phyloP scores from a whole-genome alignment of 2,797 vertebrate genomes.

The Sylvilagus floridanus region DNA sequence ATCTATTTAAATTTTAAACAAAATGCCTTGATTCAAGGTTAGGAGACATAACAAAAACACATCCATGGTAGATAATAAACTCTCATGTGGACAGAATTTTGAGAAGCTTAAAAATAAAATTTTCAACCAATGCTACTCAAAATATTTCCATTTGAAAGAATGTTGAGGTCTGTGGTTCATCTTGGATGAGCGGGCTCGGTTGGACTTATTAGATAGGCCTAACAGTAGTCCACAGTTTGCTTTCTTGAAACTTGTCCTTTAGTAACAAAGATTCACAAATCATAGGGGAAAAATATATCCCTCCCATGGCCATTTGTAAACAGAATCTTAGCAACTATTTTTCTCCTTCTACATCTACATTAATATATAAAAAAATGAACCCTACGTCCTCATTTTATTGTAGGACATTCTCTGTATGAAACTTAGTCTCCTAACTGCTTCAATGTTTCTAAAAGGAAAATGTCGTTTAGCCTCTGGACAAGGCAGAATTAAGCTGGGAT shows the following conservation, averaged over 20 bases:
- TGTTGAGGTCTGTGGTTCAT: neutral
- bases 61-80: neutral
- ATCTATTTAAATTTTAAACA: conserved; percentile 55
- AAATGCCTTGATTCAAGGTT: conserved; percentile 38
- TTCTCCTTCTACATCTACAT: neutral
- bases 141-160: conserved; percentile 1
- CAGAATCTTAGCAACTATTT: conserved; percentile 5
- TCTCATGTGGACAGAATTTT: neutral
- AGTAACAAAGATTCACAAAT: neutral
- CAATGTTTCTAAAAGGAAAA: neutral
- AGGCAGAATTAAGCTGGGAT: neutral
- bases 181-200: neutral
- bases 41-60: neutral
- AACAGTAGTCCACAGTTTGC: neutral
- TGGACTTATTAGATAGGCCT: neutral
- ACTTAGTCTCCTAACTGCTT: neutral
- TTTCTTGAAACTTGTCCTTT: conserved; percentile 12
- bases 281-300: neutral
- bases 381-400: neutral
- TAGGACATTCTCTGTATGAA: neutral
- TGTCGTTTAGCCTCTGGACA: neutral
- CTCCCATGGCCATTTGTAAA: conserved; percentile 6
- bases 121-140: conserved; percentile 25
- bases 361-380: conserved; percentile 33
- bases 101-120: conserved; percentile 35